phyloP scores from a whole-genome alignment of 2,888 invertebrate genomes.

The Nineta flava region DNA sequence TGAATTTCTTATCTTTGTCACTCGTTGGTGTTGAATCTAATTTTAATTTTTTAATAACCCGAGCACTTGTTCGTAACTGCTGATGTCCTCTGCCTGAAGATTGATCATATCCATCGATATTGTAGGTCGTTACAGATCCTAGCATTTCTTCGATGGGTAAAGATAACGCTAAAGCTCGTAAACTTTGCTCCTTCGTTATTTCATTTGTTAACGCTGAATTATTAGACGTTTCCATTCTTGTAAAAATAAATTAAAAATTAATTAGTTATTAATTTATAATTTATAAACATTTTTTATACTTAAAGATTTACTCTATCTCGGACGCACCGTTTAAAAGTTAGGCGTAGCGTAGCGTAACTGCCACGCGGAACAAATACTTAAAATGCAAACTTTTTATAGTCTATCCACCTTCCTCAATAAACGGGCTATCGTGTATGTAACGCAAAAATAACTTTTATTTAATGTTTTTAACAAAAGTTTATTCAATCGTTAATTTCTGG shows the following conservation, averaged over 20 bases:
- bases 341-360: no score
- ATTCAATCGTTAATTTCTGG: no score
- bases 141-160: constrained; percentile 35
- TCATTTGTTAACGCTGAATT: not conserved
- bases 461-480: no score
- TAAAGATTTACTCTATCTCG: no score
- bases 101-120: constrained; percentile 26
- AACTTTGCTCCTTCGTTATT: not conserved
- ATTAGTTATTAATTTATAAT: not conserved
- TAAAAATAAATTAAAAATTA: not conserved
- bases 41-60: constrained; percentile 63
- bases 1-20: constrained; percentile 21
- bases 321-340: no score
- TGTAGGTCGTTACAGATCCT: constrained; percentile 51
- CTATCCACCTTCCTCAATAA: no score
- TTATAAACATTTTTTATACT: no score
- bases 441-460: no score
- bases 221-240: not conserved
- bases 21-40: constrained; percentile 34
- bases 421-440: no score
- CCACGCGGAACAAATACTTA: no score
- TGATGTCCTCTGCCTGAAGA: constrained; percentile 25
- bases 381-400: no score
- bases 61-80: constrained; percentile 49
- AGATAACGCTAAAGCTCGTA: not conserved